Evolutionary conservation across 30 jellyfish, hydroid and myxozoan genomes (phyloP).

Genomic region (Sanderia malayensis): DNA sequence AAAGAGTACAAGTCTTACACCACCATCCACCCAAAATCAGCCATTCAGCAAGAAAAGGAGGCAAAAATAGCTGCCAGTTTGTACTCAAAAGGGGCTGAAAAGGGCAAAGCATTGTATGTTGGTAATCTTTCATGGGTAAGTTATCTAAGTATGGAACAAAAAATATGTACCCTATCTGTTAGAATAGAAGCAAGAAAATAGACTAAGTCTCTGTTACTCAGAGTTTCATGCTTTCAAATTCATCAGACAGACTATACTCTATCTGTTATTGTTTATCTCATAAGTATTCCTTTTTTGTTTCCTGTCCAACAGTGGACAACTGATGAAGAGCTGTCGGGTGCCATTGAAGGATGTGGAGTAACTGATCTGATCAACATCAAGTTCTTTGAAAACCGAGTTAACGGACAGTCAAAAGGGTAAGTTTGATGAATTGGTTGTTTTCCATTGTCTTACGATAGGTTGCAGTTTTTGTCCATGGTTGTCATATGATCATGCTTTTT

Average conservation of each 20-base stretch:
- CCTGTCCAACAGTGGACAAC: slow-evolving; percentile 93
- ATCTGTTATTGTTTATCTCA: no score
- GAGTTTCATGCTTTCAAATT: no score
- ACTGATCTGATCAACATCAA: slow-evolving; percentile 81
- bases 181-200: no score
- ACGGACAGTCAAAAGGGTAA: slow-evolving; percentile 99
- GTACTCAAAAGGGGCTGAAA: slow-evolving; percentile 50
- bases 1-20: slow-evolving; percentile 90
- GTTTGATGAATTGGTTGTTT: no score
- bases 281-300: no score
- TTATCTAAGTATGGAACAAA: no score
- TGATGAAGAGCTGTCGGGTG: slow-evolving; percentile 86
- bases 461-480: no score
- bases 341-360: slow-evolving; percentile 88
- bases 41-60: slow-evolving; percentile 88
- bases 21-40: slow-evolving; percentile 95
- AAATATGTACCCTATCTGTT: no score
- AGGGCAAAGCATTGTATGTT: slow-evolving; percentile 88
- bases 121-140: slow-evolving; percentile 96
- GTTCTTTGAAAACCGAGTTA: slow-evolving; percentile 89
- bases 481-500: no score
- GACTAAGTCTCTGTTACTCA: no score
- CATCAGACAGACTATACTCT: no score
- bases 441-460: no score
- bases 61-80: slow-evolving; percentile 87